Conservation (phyloP, 2,888 invertebrate species). For the Lacanobia oleracea region DNA sequence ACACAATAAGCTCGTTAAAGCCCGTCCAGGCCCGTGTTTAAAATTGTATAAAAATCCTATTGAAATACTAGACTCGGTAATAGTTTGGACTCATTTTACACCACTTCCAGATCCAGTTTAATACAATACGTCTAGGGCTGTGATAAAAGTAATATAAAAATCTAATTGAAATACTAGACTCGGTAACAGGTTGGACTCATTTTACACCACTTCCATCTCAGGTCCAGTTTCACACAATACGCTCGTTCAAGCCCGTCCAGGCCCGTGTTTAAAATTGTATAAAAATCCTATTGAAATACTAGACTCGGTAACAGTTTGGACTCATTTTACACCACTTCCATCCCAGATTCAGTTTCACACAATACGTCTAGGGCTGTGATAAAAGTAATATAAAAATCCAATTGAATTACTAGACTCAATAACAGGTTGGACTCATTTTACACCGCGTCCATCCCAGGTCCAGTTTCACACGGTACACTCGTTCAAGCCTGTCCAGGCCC, state of each 20-base stretch:
- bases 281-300: conserved; percentile 44
- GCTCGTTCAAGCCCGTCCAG: conserved; percentile 1
- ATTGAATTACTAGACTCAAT: conserved; percentile 28
- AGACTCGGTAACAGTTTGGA: conserved; percentile 17
- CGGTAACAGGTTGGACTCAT: not conserved
- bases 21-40: not conserved
- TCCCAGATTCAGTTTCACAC: conserved; percentile 8
- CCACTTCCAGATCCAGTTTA: no score
- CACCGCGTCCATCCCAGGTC: no score
- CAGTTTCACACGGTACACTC: no score
- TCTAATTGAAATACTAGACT: no score
- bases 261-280: conserved; percentile 32
- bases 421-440: conserved; percentile 9
- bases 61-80: conserved; percentile 29
- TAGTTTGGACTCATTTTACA: not conserved
- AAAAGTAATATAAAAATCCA: conserved; percentile 48
- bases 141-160: no score
- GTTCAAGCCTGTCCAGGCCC: no score
- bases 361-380: conserved; percentile 6
- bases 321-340: not conserved
- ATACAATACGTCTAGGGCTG: no score
- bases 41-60: conserved; percentile 49
- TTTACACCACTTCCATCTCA: not conserved
- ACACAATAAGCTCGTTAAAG: no score
- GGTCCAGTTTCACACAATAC: conserved; percentile 25